Evolutionary conservation across 2,113 vertebrate species (phyloP).

Genomic region (Chascanopsetta lugubris): DNA sequence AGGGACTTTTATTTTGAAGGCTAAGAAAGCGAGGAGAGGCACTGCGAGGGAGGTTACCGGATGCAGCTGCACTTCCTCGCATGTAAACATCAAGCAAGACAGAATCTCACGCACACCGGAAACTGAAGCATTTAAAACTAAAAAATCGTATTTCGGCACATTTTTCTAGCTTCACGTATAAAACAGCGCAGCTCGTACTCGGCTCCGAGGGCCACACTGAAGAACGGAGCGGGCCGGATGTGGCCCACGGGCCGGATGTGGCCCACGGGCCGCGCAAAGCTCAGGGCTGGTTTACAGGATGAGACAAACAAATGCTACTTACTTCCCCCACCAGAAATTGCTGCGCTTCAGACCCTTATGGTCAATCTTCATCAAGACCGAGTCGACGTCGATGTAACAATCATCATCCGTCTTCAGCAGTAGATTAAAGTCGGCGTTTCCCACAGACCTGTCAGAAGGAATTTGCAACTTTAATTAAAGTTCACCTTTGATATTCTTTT

Average conservation of each 20-base stretch:
- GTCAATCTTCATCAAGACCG: slow-evolving; percentile 88
- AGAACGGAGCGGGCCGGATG: too few species aligned
- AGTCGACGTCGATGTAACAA: slow-evolving; percentile 93
- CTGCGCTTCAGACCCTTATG: slow-evolving; percentile 84
- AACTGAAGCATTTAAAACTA: background rate
- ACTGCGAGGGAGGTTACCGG: too few species aligned
- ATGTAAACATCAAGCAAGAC: too few species aligned
- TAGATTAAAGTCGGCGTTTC: slow-evolving; percentile 87
- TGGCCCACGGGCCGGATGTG: too few species aligned
- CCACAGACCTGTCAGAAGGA: slow-evolving; percentile 85
- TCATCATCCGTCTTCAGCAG: slow-evolving; percentile 98
- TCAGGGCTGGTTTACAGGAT: slow-evolving; percentile 5
- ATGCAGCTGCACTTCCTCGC: too few species aligned
- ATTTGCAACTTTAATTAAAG: slow-evolving; percentile 68
- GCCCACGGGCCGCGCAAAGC: too few species aligned
- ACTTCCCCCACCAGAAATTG: slow-evolving; percentile 99
- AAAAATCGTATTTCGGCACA: too few species aligned
- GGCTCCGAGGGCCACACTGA: too few species aligned
- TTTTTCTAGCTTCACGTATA: too few species aligned
- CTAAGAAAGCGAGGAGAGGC: too few species aligned
- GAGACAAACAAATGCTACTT: slow-evolving; percentile 70
- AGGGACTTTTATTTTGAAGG: too few species aligned
- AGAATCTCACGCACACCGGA: background rate
- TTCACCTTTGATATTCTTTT: slow-evolving; percentile 16
- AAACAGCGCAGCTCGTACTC: too few species aligned